These are phyloP conservation scores for Caprella mutica DNA, from an alignment of 2,888 invertebrate species.

Conservation along the genomic window DNA sequence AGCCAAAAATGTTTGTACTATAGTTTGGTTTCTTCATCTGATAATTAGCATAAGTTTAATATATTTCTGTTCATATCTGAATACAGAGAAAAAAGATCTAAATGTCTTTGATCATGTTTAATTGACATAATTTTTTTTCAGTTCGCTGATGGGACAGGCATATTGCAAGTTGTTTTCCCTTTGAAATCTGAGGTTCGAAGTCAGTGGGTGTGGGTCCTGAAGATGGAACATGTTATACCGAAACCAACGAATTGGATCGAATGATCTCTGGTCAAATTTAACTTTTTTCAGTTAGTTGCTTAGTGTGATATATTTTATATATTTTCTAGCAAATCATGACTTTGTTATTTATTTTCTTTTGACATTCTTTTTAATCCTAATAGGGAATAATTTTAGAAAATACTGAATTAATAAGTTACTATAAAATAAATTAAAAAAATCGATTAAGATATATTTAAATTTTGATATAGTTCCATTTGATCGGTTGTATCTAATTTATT, in stretches of 20 bases:
- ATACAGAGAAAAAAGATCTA: too few species aligned
- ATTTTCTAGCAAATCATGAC: too few species aligned
- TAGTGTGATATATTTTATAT: too few species aligned
- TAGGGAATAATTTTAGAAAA: too few species aligned
- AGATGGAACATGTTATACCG: slow-evolving; percentile 14
- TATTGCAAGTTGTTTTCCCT: slow-evolving; percentile 22
- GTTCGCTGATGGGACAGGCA: background rate
- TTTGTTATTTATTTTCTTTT: too few species aligned
- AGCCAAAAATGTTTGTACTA: too few species aligned
- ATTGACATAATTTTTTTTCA: background rate
- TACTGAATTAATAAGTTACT: background rate
- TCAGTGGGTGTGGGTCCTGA: slow-evolving; percentile 28
- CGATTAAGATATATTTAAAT: slow-evolving; percentile 9
- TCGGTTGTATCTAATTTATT: slow-evolving; percentile 5
- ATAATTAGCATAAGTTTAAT: background rate
- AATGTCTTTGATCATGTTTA: background rate
- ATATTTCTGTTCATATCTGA: background rate
- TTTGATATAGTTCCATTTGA: slow-evolving; percentile 7
- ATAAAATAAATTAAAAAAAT: background rate
- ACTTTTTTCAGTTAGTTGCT: too few species aligned
- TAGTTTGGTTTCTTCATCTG: background rate
- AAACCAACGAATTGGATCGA: too few species aligned
- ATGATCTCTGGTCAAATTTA: too few species aligned
- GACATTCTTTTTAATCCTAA: too few species aligned
- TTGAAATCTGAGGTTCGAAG: slow-evolving; percentile 11